Evolutionary conservation across 2,888 invertebrate genomes (phyloP).

Genomic region (Stenodera caucasica): DNA sequence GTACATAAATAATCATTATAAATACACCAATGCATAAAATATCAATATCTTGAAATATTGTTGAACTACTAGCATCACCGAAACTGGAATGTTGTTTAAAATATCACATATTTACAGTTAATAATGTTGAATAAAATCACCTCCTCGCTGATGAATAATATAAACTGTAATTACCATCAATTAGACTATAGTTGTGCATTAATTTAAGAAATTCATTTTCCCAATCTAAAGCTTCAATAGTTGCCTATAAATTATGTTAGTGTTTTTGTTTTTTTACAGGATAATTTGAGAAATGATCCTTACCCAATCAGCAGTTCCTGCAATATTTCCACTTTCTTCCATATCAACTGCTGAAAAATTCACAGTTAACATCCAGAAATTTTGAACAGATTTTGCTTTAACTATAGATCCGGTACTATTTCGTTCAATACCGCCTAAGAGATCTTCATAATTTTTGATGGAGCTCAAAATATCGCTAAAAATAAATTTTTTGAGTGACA

Average conservation of each 20-base stretch:
- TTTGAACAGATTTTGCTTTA: constrained; percentile 64
- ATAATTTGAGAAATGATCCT: constrained; percentile 30
- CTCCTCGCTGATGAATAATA: constrained; percentile 66
- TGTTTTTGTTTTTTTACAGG: neutral
- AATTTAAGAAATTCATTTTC: constrained; percentile 59
- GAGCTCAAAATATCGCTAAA: constrained; percentile 68
- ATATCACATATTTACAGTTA: neutral
- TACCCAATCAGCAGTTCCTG: constrained; percentile 78
- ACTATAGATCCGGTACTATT: constrained; percentile 66
- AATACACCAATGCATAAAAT: constrained; percentile 68
- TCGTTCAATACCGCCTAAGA: constrained; percentile 64
- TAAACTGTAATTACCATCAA: constrained; percentile 54
- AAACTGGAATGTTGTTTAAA: constrained; percentile 59
- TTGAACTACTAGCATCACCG: constrained; percentile 71
- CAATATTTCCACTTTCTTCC: constrained; percentile 68
- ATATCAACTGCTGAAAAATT: constrained; percentile 70
- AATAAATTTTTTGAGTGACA: constrained; percentile 11
- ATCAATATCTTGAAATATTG: constrained; percentile 74
- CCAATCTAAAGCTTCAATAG: constrained; percentile 63
- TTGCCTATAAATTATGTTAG: constrained; percentile 48
- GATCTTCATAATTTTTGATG: constrained; percentile 63
- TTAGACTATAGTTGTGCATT: constrained; percentile 52
- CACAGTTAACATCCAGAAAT: constrained; percentile 67
- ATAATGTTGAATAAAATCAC: constrained; percentile 40
- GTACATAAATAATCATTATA: constrained; percentile 75